A percentile compares a stretch with the other conserved stretches of the same genome.
Evolutionary conservation across 2,113 vertebrate species (phyloP).

Genomic region (Pedetes capensis): DNA sequence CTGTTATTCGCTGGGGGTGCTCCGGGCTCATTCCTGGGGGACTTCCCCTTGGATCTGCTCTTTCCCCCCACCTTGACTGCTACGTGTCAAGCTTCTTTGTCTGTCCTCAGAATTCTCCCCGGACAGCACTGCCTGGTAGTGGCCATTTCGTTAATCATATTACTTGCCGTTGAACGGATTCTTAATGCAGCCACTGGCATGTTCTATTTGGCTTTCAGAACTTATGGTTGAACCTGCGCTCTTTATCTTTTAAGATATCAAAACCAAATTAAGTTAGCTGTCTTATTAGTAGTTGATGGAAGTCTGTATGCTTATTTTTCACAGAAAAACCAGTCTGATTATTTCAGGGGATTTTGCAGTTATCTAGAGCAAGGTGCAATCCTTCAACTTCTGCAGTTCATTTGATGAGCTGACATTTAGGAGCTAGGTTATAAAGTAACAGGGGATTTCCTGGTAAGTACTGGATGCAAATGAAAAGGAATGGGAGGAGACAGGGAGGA

Average conservation of each 20-base stretch:
- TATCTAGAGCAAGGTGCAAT: neutral
- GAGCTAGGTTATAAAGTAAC: neutral
- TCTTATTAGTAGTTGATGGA: neutral
- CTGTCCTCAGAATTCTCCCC: neutral
- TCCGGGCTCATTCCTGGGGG: fast-evolving
- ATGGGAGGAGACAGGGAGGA: neutral
- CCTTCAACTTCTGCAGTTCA: neutral
- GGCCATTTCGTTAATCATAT: neutral
- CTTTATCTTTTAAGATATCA: neutral
- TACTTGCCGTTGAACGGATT: neutral
- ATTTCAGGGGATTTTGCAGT: neutral
- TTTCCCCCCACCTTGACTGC: neutral
- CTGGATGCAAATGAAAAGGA: neutral
- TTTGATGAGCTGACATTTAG: neutral
- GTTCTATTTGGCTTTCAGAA: neutral
- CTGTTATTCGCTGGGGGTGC: fast-evolving
- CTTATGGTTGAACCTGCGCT: too few relatives aligned
- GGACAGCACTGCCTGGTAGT: neutral
- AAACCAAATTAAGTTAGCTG: neutral
- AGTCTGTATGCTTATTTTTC: neutral
- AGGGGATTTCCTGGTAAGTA: too few relatives aligned
- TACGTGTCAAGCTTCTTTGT: neutral
- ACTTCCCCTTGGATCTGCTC: fast-evolving
- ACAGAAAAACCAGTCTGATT: neutral
- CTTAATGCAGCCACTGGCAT: neutral